Base-by-base conservation (phyloP, 64 coral and sea anemone species). In the Exaiptasia diaphana region DNA sequence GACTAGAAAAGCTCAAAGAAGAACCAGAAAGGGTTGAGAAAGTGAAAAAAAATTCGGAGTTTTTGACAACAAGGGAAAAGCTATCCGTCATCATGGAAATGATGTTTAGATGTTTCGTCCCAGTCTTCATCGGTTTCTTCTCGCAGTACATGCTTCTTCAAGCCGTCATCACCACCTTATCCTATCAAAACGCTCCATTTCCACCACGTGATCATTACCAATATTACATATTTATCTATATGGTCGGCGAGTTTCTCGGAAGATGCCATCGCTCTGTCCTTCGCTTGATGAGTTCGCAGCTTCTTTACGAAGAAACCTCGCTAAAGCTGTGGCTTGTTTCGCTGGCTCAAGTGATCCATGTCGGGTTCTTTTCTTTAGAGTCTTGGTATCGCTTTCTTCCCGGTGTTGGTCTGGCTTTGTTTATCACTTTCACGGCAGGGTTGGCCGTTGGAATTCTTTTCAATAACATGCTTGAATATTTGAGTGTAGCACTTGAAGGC, bases 311-410 rank as follows among this genome's bases (percentile, higher is more conserved):
- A 52, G 43, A 73, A 17, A 94, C 76, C 33, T 46, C 80, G 41
- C 73, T 41, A 38, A 79, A 82, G 18, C 37, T 94, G n/a, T 94
- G 91, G 91, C 13, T 75, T 4, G 53, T 94, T 17, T 89, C 91
- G 4, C 55, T 82, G 9, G 79, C 85, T 4, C 85, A 94, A 61
- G 54, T 89, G 7, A 11, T 77, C 43, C 86, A 89, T 33, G 64
- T 94, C 17, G 17, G 88, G 39, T 94, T 94, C 44, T 94, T 88
- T 35, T 33, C 89, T 20, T 77, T 94, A 1, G 91, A 79, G 7
- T 59, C 85, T 53, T 94, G 91, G 91, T 94, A 88, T 29, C 79
- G 91, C 2, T 94, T 94, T 24, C 91, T 94, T 38, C 91, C 91
- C 0, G 65, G 74, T 13, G 67, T 94, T 15, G 29, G 50, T 4